Conservation (phyloP, 2,888 invertebrate species). For the Neoscelio sp. region DNA sequence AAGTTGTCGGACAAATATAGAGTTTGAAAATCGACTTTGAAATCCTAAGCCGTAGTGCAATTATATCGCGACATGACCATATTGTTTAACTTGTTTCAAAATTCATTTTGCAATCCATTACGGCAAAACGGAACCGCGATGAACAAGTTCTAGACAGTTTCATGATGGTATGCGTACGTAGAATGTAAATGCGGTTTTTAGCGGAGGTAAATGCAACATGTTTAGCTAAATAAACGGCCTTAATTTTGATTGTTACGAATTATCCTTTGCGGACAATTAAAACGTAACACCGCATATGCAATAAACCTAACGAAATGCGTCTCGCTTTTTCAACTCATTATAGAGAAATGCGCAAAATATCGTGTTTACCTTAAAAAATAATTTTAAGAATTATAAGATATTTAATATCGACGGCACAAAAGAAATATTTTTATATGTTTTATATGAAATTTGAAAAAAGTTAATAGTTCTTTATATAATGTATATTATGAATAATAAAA, state of each 20-base stretch:
- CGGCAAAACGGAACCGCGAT: not conserved
- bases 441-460: too few species aligned
- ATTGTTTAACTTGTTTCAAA: constrained; percentile 32
- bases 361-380: too few species aligned
- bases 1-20: constrained; percentile 44
- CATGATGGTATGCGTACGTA: constrained; percentile 3
- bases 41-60: constrained; percentile 31
- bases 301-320: constrained; percentile 14
- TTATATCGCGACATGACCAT: constrained; percentile 28
- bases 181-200: constrained; percentile 25
- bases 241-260: constrained; percentile 31
- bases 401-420: too few species aligned
- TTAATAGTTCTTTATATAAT: too few species aligned
- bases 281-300: not conserved
- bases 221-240: constrained; percentile 24
- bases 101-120: constrained; percentile 22
- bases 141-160: constrained; percentile 15
- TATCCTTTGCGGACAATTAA: constrained; percentile 25
- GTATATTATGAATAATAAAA: too few species aligned
- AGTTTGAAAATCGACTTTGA: constrained; percentile 49
- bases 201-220: constrained; percentile 9
- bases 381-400: too few species aligned
- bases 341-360: not conserved
- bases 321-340: not conserved
- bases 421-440: too few species aligned